Percentiles rank a stretch among this genome's conserved stretches.
Evolutionary conservation across 2,113 vertebrate species (phyloP).

Genomic region (Struthidea cinerea): DNA sequence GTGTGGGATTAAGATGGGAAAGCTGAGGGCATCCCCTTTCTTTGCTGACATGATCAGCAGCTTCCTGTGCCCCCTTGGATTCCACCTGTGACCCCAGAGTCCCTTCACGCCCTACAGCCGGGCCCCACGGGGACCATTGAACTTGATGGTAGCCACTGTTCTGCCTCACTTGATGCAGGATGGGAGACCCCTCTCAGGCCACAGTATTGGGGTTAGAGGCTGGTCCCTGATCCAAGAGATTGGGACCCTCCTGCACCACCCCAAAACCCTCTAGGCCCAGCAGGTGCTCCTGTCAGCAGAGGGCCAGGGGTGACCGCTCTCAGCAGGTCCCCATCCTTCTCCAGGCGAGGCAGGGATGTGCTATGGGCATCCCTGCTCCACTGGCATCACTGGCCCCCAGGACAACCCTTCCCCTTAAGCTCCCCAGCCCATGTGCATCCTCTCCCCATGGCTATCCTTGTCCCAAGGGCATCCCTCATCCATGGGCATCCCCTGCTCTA

Average conservation of each 20-base stretch:
- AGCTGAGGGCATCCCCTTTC: background rate
- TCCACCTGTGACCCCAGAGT: rapidly evolving
- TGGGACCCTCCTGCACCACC: too few species aligned
- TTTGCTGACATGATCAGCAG: rapidly evolving
- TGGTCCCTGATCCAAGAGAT: too few species aligned
- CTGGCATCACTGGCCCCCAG: background rate
- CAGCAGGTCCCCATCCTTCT: too few species aligned
- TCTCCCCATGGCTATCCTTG: background rate
- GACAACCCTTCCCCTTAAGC: too few species aligned
- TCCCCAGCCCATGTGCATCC: too few species aligned
- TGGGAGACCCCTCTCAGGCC: background rate
- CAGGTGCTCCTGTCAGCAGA: background rate
- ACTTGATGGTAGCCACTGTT: background rate
- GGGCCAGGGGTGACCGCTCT: rapidly evolving
- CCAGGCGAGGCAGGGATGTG: background rate
- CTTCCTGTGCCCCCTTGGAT: background rate
- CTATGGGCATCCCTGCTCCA: background rate
- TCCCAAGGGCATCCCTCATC: too few species aligned
- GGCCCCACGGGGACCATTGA: rapidly evolving
- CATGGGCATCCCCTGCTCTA: too few species aligned
- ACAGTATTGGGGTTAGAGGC: rapidly evolving
- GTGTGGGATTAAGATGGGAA: too few species aligned
- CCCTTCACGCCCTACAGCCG: rapidly evolving
- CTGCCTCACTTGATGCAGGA: rapidly evolving
- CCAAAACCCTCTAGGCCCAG: background rate